Conservation (phyloP, 1,140 invertebrate species). For the Magallana gigas region DNA sequence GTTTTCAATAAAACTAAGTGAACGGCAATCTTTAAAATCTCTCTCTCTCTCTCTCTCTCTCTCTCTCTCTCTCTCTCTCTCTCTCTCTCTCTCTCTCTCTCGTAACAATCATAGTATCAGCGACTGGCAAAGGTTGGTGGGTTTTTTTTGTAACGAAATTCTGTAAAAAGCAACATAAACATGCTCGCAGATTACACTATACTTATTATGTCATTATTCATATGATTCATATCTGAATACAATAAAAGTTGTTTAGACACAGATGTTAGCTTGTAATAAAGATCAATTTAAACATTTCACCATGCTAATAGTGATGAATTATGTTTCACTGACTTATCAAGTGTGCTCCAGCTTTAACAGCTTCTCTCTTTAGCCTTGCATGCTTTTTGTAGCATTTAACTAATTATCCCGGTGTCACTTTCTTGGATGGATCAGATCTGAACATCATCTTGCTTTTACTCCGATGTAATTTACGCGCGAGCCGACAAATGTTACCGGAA, state of each 20-base stretch:
- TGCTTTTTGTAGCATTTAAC: slow-evolving; percentile 24
- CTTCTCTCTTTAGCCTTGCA: neutral
- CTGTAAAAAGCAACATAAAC: no score
- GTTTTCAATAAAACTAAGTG: no score
- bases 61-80: no score
- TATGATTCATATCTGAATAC: neutral
- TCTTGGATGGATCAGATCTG: slow-evolving; percentile 12
- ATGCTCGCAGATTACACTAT: no score
- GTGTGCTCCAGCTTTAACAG: neutral
- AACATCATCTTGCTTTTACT: slow-evolving; percentile 38
- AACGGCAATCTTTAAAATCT: no score
- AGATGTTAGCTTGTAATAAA: slow-evolving; percentile 28
- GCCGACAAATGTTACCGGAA: slow-evolving; percentile 32
- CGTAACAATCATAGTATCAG: no score
- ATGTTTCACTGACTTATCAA: slow-evolving; percentile 7
- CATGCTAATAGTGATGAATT: slow-evolving; percentile 2
- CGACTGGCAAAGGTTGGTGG: no score
- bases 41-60: no score
- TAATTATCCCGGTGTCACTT: slow-evolving; percentile 24
- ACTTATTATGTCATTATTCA: neutral
- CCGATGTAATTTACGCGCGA: slow-evolving; percentile 31
- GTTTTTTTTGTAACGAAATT: no score
- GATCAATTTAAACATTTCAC: slow-evolving; percentile 32
- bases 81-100: no score
- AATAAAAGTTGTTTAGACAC: neutral